Percentiles rank a stretch among this genome's conserved stretches.
Conservation (phyloP, 2,888 invertebrate genomes). For the Aporophyla lueneburgensis region DNA sequence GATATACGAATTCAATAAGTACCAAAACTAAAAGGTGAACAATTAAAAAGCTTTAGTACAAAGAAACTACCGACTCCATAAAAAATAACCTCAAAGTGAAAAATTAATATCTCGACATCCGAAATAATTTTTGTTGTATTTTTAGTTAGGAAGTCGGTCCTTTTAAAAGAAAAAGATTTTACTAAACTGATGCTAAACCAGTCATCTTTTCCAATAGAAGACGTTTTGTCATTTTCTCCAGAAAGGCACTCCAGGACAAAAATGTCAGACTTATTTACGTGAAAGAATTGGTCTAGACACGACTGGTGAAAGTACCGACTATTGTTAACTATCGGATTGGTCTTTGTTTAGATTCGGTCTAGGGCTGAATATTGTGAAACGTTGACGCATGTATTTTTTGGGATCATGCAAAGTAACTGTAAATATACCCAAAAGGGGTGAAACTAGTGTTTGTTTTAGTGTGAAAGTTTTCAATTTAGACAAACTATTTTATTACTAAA, state of each 20-base stretch:
- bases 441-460: slow-evolving; percentile 15
- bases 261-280: slow-evolving; percentile 62
- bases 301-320: slow-evolving; percentile 72
- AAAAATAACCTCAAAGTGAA: no score
- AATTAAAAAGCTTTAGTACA: no score
- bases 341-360: slow-evolving; percentile 69
- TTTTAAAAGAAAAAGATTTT: background rate
- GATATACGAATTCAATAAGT: no score
- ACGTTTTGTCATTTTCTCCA: slow-evolving; percentile 7
- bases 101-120: no score
- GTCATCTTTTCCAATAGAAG: slow-evolving; percentile 8
- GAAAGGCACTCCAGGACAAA: slow-evolving; percentile 36
- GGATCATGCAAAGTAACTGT: slow-evolving; percentile 50
- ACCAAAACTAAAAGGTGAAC: no score
- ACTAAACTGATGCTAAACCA: no score
- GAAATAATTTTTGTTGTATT: no score
- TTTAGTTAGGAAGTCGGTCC: no score
- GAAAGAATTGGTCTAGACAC: slow-evolving; percentile 68
- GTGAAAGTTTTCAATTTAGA: slow-evolving; percentile 26
- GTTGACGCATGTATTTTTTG: slow-evolving; percentile 49
- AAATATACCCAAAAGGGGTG: slow-evolving; percentile 36
- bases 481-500: no score
- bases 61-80: no score
- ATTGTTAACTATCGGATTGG: slow-evolving; percentile 64
- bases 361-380: slow-evolving; percentile 33